Base-by-base conservation (phyloP, 2,888 invertebrate genomes). In the Ypsolopha scabrella region DNA sequence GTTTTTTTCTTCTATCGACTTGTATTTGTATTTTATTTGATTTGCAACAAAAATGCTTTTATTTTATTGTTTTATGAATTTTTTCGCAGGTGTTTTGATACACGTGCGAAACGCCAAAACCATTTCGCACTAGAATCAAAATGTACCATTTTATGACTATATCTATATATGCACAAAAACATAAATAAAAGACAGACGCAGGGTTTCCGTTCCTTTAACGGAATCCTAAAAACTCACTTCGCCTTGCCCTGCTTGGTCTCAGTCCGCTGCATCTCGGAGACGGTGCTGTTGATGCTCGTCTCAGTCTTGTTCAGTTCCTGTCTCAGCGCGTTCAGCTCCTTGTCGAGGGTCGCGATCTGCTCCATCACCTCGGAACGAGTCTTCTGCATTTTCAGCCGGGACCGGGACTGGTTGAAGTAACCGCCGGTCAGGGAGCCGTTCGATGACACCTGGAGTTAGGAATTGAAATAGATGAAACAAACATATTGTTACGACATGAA, bases 341-440 rank as follows among this genome's bases (percentile, higher is more conserved):
- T 88, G 61, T 97, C 96, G 41, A 94, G 88, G 0, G 92, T 90
- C 1, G 88, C 80, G 45, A 96, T 95, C 72, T 96, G 94, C 35
- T 91, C 90, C 78, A 93, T 93, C 38, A 94, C 88, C 64, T 96
- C 95, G 0, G 94, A 94, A 7, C 96, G 90, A 1, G 93, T 95
- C 78, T 98, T 97, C 68, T 98, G 97, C 88, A 96, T 94, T 73
- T 98, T 97, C 1, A 99, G 86, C 14, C 98, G 93, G 0, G 97
- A 97, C 3, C 97, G 90, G 0, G 97, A 92, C 9, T 96, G 95
- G 77, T 99, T 99, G 82, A 98, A 98, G 74, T 98, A 99, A 51
- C 99, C 99, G n/a, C 99, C 99, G 0, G 98, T 99, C 6, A 99
- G 87, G 0, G 98, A 97, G n/a, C 99, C 99, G 80, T 97, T 96